Percentiles rank a stretch among this genome's conserved stretches.
Conservation (phyloP, 1,140 invertebrate genomes). For the Schlechtendalia chinensis region DNA sequence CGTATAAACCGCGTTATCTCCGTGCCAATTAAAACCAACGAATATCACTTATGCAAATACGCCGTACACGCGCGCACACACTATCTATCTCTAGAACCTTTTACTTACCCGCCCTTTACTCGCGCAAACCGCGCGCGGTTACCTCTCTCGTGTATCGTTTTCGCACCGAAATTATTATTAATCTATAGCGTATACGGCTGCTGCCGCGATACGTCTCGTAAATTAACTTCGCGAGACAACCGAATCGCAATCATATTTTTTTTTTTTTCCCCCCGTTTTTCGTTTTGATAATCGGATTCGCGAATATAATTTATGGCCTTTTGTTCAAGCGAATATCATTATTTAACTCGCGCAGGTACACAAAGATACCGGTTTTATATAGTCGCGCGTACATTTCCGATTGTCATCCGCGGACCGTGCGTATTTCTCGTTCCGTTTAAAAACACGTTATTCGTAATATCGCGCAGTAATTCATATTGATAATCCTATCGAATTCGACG, state of each 20-base stretch:
- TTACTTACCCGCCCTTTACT: not conserved
- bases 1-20: constrained; percentile 45
- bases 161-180: not conserved
- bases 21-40: constrained; percentile 36
- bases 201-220: not conserved
- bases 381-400: not conserved
- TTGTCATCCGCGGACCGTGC: not conserved
- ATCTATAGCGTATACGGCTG: constrained; percentile 6
- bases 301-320: not conserved
- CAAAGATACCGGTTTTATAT: not conserved
- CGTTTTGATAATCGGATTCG: constrained; percentile 32
- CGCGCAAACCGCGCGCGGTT: not conserved
- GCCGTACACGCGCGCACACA: not conserved
- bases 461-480: no score
- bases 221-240: constrained; percentile 8
- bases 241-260: no score
- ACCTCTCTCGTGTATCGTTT: not conserved
- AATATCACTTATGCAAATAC: constrained; percentile 42
- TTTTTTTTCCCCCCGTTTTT: no score
- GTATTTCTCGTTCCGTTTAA: not conserved
- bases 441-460: not conserved
- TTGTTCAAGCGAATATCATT: not conserved
- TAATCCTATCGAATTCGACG: no score
- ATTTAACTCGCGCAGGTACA: not conserved
- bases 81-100: not conserved